Percentiles rank a stretch among this genome's conserved stretches.
These are phyloP conservation scores for Cromileptes altivelis DNA, from an alignment of 2,113 vertebrate genomes.

Conservation along the genomic window DNA sequence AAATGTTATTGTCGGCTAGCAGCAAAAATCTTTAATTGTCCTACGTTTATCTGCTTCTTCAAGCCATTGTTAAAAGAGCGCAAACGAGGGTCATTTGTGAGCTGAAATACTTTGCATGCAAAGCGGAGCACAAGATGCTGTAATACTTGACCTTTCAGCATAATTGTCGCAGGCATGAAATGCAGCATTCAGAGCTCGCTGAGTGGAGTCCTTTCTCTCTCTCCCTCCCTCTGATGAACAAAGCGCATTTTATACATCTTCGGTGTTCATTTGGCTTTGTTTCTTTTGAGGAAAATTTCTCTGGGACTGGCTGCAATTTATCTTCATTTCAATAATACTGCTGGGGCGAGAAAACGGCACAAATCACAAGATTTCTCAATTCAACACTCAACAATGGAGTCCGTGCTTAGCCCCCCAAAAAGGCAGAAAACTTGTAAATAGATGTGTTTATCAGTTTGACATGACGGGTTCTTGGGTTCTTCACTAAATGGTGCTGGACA, in stretches of 20 bases:
- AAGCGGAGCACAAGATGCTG: constrained; percentile 98
- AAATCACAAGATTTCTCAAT: constrained; percentile 55
- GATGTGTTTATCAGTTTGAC: constrained; percentile 13
- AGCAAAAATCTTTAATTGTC: constrained; percentile 99
- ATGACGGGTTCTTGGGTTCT: neutral
- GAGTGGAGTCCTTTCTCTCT: constrained; percentile 91
- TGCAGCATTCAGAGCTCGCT: constrained; percentile 93
- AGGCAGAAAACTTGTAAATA: constrained; percentile 28
- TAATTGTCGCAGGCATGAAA: constrained; percentile 99
- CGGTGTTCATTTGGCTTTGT: constrained; percentile 86
- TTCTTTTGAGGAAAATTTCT: constrained; percentile 90
- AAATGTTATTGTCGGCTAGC: constrained; percentile 92
- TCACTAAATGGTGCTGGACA: constrained; percentile 9
- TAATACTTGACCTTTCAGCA: constrained; percentile 99
- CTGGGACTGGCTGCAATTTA: constrained; percentile 92
- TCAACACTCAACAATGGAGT: constrained; percentile 35
- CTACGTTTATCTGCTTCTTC: constrained; percentile 97
- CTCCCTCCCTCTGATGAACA: constrained; percentile 87
- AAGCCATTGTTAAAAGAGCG: constrained; percentile 95
- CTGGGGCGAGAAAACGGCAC: constrained; percentile 73
- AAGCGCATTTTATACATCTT: constrained; percentile 93
- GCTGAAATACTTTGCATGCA: constrained; percentile 99
- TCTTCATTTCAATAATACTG: constrained; percentile 85
- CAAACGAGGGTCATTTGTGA: constrained; percentile 98
- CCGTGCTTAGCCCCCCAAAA: neutral